Conservation (phyloP, 2,888 invertebrate species). For the Dynastes hyllus region DNA sequence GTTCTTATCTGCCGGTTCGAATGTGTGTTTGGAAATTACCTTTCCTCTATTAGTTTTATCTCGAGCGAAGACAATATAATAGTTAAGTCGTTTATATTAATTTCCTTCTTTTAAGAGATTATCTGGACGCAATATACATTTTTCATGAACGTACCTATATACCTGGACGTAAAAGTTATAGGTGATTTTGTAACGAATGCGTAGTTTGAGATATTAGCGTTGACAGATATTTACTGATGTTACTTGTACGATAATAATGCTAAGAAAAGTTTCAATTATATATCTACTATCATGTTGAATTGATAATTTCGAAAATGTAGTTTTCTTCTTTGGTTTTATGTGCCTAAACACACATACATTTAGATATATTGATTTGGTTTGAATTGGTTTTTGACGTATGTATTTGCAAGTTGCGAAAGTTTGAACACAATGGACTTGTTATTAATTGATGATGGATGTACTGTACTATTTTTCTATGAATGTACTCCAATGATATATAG, state of each 20-base stretch:
- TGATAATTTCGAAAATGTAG: too few species aligned
- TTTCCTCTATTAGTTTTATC: constrained; percentile 45
- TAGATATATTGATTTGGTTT: too few species aligned
- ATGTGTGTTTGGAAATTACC: constrained; percentile 43
- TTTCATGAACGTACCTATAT: neutral
- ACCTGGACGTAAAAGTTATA: neutral
- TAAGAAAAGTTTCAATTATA: constrained; percentile 38
- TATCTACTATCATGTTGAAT: too few species aligned
- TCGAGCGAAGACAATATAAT: constrained; percentile 42
- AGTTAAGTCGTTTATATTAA: constrained; percentile 48
- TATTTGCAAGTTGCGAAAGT: too few species aligned
- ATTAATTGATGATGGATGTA: too few species aligned
- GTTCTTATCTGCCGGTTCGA: constrained; percentile 7
- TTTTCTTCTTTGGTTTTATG: too few species aligned
- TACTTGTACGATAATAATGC: neutral
- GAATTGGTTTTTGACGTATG: too few species aligned
- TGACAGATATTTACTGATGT: constrained; percentile 23
- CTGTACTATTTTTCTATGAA: too few species aligned
- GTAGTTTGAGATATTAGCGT: constrained; percentile 17
- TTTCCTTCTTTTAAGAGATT: constrained; percentile 33
- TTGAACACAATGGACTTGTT: too few species aligned
- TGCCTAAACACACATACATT: too few species aligned
- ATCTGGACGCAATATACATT: constrained; percentile 31
- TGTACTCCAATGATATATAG: too few species aligned
- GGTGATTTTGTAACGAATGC: constrained; percentile 40